Conservation (phyloP, 2,797 vertebrate genomes). For the Molossus molossus region DNA sequence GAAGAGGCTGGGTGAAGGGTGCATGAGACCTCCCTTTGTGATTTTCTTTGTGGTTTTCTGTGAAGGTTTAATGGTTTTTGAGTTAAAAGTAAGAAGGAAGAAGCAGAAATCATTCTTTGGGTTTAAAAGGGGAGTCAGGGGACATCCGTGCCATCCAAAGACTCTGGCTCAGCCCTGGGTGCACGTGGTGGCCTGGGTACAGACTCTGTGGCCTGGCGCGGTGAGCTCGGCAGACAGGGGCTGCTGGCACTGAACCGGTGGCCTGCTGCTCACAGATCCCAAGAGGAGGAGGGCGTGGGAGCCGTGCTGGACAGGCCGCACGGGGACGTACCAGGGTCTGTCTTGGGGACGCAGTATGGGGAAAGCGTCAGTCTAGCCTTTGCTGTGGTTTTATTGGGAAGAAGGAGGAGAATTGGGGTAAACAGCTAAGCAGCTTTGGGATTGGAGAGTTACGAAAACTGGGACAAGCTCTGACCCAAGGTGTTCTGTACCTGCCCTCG, state of each 20-base stretch:
- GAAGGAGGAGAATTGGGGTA: not conserved
- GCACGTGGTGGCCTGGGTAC: too few species aligned
- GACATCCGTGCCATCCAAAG: not conserved
- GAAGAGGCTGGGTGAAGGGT: not conserved
- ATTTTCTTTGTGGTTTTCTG: not conserved
- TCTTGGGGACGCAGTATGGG: too few species aligned
- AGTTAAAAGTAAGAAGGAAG: not conserved
- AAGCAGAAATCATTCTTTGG: not conserved
- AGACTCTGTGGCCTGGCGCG: not conserved
- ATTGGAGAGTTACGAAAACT: not conserved
- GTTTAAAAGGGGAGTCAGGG: accelerated
- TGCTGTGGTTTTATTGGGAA: too few species aligned
- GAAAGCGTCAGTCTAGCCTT: not conserved
- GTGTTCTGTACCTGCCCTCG: not conserved
- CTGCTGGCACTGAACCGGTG: not conserved
- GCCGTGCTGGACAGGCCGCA: accelerated
- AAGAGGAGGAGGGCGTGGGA: not conserved
- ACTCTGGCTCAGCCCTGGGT: not conserved
- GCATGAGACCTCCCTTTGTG: accelerated
- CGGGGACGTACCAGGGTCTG: not conserved
- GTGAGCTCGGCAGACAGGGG: not conserved
- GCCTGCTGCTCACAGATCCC: not conserved
- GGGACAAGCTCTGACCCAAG: not conserved
- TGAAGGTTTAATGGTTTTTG: not conserved
- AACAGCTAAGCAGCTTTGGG: not conserved